Base-by-base conservation (phyloP, 2,113 vertebrate species). In the Paradoxurus hermaphroditus region DNA sequence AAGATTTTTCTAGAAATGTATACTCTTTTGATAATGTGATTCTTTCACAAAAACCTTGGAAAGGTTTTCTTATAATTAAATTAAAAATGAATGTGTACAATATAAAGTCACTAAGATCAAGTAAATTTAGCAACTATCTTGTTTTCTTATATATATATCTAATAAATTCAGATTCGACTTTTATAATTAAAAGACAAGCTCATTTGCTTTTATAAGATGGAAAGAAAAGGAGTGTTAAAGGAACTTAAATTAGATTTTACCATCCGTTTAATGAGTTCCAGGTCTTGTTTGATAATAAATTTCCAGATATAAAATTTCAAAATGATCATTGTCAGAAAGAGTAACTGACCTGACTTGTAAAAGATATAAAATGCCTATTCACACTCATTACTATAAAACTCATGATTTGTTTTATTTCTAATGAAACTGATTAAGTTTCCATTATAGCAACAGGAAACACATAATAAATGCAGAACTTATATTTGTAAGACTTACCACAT, bases 331-430 rank as follows among this genome's bases (percentile, higher is more conserved):
- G 96, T 93, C 31, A 77, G 63, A 96, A 96, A 51, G 41, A 95
- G 41, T 63, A 97, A 92, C n/a, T 96, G 89, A 96, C 11, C n/a
- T 89, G 1, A 16, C 36, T 83, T 98, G 12, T 90, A 93, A 88
- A 34, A 92, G 53, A 83, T 83, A 53, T 78, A 83, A 94, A 82
- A 93, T 91, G 51, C 29, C 67, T n/a, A 91, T 59, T 92, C 68
- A 91, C 62, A 91, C 34, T 95, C 73, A 93, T 89, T 96, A 91
- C 65, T 97, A 46, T 89, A 94, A 98, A 97, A 94, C n/a, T 81
- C 36, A 51, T 90, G 68, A 95, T 93, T 95, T 95, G 46, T 95
- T 97, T 95, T 98, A 95, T 95, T 94, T 93, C 70, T 92, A 90
- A 97, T 95, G 67, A 96, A 96, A 86, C 49, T 2, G 0, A 90